Evolutionary conservation across 2,888 invertebrate species (phyloP).

Genomic region (Synergus umbraculus): DNA sequence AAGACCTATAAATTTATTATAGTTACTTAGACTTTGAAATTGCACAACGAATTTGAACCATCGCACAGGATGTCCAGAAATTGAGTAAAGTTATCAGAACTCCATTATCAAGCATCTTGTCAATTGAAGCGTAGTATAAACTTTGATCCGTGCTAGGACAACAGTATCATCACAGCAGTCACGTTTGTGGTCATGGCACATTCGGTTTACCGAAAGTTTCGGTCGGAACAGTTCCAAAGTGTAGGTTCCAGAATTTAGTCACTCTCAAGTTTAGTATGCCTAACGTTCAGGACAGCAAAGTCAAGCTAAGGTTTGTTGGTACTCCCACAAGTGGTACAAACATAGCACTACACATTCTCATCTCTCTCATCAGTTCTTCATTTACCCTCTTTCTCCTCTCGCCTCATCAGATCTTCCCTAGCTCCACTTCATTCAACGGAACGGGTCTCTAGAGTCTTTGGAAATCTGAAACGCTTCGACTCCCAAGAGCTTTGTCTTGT

Average conservation of each 20-base stretch:
- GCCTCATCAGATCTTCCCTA: conserved; percentile 19
- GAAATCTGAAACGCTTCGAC: conserved; percentile 2
- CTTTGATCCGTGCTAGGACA: conserved; percentile 21
- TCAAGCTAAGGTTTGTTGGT: conserved; percentile 37
- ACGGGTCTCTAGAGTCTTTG: conserved; percentile 2
- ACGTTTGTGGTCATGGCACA: conserved; percentile 27
- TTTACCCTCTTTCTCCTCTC: conserved; percentile 2
- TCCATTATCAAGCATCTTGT: conserved; percentile 26
- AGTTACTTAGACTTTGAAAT: background rate
- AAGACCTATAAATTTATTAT: too few relatives aligned
- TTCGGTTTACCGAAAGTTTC: conserved; percentile 11
- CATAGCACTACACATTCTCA: conserved; percentile 1
- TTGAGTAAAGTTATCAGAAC: conserved; percentile 31
- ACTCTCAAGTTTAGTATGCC: conserved; percentile 9
- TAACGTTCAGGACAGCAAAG: conserved; percentile 14
- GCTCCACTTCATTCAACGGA: background rate
- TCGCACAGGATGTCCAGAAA: background rate
- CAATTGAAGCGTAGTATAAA: conserved; percentile 1
- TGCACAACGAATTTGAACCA: too few relatives aligned
- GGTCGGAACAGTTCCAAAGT: conserved; percentile 20
- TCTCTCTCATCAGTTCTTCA: conserved; percentile 1
- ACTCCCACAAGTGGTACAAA: conserved; percentile 16
- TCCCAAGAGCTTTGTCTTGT: background rate
- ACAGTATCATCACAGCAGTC: conserved; percentile 5
- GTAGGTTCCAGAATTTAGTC: conserved; percentile 12